Evolutionary conservation across 2,888 invertebrate species (phyloP), one percentile per base, ranked within the genome.

Genomic region (Belgica antarctica): DNA sequence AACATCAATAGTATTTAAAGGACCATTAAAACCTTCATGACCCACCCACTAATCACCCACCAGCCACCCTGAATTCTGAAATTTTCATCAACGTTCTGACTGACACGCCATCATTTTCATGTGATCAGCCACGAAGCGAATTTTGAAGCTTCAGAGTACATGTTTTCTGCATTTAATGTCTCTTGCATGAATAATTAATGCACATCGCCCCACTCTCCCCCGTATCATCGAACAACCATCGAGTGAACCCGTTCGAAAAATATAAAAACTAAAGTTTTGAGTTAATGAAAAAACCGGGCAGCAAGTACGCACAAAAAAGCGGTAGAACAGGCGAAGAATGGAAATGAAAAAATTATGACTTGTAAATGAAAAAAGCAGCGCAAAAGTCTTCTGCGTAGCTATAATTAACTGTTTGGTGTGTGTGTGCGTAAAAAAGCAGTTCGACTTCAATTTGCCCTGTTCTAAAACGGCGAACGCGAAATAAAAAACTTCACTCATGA

Each of bases 101-200:
- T n/a, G n/a, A n/a, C n/a, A n/a, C n/a, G n/a, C n/a, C n/a, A n/a
- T n/a, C n/a, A n/a, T n/a, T n/a, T n/a, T n/a, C n/a, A n/a, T n/a
- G n/a, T n/a, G n/a, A n/a, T n/a, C n/a, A n/a, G 34, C 34, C 34
- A 34, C 34, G 34, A 34, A 34, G n/a, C n/a, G n/a, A n/a, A n/a
- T n/a, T n/a, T n/a, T n/a, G n/a, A n/a, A n/a, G n/a, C n/a, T n/a
- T n/a, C n/a, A n/a, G n/a, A n/a, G n/a, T n/a, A n/a, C n/a, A n/a
- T n/a, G n/a, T n/a, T n/a, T n/a, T n/a, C n/a, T n/a, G 41, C 41
- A n/a, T 41, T 41, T 41, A n/a, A 41, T 41, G 41, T 41, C 41
- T 41, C 25, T 52, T 57, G 28, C 68, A 68, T 68, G 68, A 68
- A 68, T 68, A 68, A 68, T 68, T 68, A 68, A 68, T 57, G 28